These are phyloP conservation scores for Unio pictorum DNA, from an alignment of 2,888 invertebrate genomes.

Conservation along the genomic window DNA sequence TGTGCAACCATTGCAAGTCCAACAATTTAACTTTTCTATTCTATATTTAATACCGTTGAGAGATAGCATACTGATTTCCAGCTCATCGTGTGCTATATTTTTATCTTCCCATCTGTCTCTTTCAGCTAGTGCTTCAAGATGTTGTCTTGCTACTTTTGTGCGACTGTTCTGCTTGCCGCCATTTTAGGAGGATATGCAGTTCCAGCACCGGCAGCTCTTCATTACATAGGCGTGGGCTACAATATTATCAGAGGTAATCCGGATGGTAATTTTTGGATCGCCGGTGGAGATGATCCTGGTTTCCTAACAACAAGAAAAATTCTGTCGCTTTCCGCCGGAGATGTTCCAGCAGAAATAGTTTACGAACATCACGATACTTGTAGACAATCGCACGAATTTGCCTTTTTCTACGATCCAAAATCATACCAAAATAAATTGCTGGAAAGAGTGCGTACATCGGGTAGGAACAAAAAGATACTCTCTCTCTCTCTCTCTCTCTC, in stretches of 20 bases:
- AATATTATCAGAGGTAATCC: constrained; percentile 30
- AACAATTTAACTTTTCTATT: no score
- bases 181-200: constrained; percentile 21
- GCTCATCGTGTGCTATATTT: no score
- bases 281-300: constrained; percentile 36
- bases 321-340: constrained; percentile 15
- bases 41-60: no score
- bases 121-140: constrained; percentile 9
- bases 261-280: constrained; percentile 36
- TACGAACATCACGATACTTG: constrained; percentile 36
- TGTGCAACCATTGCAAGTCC: no score
- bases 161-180: constrained; percentile 18
- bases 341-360: constrained; percentile 23
- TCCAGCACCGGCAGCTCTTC: constrained; percentile 27
- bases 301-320: constrained; percentile 30
- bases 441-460: constrained; percentile 23
- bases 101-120: no score
- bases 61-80: no score
- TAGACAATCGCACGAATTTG: constrained; percentile 26
- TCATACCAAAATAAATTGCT: constrained; percentile 33
- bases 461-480: constrained; percentile 5
- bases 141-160: constrained; percentile 18
- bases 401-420: constrained; percentile 24
- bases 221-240: constrained; percentile 36
- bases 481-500: constrained; percentile 4